phyloP scores from a whole-genome alignment of 2,797 vertebrate species.

The Alca torda region DNA sequence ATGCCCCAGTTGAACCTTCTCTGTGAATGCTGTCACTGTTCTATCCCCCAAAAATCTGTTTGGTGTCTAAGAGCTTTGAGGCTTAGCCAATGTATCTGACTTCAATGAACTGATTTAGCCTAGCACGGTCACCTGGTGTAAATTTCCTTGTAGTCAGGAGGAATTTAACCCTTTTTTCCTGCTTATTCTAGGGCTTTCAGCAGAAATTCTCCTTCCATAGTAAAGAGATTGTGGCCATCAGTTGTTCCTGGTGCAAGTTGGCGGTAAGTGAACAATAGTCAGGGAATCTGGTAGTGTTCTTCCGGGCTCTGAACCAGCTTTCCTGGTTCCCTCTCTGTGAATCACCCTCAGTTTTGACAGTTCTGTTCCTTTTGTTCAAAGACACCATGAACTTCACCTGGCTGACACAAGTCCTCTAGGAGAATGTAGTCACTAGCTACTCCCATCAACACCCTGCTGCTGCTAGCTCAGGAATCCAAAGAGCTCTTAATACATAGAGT shows the following conservation, averaged over 20 bases:
- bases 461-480: background rate
- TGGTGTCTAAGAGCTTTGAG: background rate
- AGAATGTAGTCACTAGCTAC: background rate
- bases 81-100: background rate
- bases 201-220: conserved; percentile 98
- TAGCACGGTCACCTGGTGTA: background rate
- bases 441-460: background rate
- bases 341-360: background rate
- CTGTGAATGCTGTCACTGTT: background rate
- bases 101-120: background rate
- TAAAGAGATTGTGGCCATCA: conserved; percentile 99
- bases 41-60: background rate
- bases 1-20: background rate
- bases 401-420: background rate
- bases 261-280: conserved; percentile 83
- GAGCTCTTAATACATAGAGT: background rate
- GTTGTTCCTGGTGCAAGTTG: conserved; percentile 99
- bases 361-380: background rate
- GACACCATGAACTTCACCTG: background rate
- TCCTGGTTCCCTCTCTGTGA: background rate
- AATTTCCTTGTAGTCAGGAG: background rate
- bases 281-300: background rate
- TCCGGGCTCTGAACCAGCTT: background rate
- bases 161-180: background rate
- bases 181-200: conserved; percentile 86